A percentile compares a stretch with the other conserved stretches of the same genome.
These are phyloP conservation scores for Drosophila nr. fundita DNA, from an alignment of 2,888 invertebrate genomes.

Conservation along the genomic window DNA sequence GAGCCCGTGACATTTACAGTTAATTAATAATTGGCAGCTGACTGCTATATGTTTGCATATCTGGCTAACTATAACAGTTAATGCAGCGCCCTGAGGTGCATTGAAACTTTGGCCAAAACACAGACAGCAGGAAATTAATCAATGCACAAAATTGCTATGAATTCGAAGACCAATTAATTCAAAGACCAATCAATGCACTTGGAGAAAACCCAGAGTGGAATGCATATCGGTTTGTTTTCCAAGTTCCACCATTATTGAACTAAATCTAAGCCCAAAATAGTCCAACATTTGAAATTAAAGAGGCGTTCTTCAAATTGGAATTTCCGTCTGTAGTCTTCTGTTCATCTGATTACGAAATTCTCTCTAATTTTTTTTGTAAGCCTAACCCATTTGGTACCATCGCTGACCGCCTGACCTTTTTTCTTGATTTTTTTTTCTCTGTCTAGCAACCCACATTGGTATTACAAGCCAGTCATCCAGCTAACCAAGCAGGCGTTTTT, in stretches of 20 bases:
- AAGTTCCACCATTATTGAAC: neutral
- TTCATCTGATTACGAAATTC: neutral
- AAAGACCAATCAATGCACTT: slow-evolving; percentile 16
- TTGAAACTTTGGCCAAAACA: slow-evolving; percentile 54
- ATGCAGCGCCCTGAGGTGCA: slow-evolving; percentile 52
- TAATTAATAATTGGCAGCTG: slow-evolving; percentile 64
- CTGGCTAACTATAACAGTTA: slow-evolving; percentile 32
- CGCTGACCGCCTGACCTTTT: slow-evolving; percentile 31
- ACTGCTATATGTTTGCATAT: slow-evolving; percentile 4
- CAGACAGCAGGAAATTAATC: neutral
- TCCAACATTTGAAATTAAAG: neutral
- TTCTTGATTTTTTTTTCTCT: slow-evolving; percentile 1
- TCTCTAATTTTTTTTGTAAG: neutral
- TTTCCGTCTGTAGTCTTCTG: neutral
- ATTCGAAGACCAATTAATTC: slow-evolving; percentile 17
- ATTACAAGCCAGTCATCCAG: slow-evolving; percentile 41
- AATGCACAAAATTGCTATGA: slow-evolving; percentile 40
- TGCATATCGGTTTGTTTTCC: neutral
- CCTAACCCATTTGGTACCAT: slow-evolving; percentile 10
- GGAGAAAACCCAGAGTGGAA: neutral
- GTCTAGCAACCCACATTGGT: slow-evolving; percentile 22
- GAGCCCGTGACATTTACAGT: slow-evolving; percentile 75
- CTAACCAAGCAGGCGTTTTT: slow-evolving; percentile 41
- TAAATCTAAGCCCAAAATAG: neutral
- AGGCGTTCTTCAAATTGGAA: neutral